Conservation (phyloP, 2,113 vertebrate genomes). For the Atractosteus spatula region DNA sequence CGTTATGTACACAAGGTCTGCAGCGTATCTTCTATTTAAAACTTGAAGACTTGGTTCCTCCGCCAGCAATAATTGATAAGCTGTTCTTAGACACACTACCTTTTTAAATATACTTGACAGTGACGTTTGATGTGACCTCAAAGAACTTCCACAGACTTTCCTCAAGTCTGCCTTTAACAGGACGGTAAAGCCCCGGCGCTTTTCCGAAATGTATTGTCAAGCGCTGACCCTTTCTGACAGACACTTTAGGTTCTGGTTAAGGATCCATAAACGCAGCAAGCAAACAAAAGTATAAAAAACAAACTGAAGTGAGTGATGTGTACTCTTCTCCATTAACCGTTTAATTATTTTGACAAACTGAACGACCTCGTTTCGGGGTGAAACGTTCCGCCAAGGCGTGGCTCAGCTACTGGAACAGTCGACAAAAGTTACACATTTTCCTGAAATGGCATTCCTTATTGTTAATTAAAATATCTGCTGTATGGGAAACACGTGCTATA, state of each 20-base stretch:
- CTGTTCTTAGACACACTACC: slow-evolving; percentile 97
- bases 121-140: slow-evolving; percentile 47
- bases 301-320: slow-evolving; percentile 46
- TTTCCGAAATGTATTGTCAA: slow-evolving; percentile 52
- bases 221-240: slow-evolving; percentile 57
- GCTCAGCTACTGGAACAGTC: slow-evolving; percentile 46
- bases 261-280: slow-evolving; percentile 58
- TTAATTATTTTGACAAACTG: slow-evolving; percentile 57
- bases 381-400: slow-evolving; percentile 46
- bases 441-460: slow-evolving; percentile 58
- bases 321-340: slow-evolving; percentile 63
- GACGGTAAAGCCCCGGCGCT: slow-evolving; percentile 37
- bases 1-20: slow-evolving; percentile 96
- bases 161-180: slow-evolving; percentile 40
- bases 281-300: slow-evolving; percentile 21
- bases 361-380: slow-evolving; percentile 51
- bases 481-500: slow-evolving; percentile 75
- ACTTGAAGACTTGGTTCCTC: slow-evolving; percentile 96
- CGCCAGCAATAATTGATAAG: slow-evolving; percentile 99
- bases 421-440: slow-evolving; percentile 53
- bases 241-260: slow-evolving; percentile 61
- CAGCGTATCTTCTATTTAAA: slow-evolving; percentile 99
- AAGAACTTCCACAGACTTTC: slow-evolving; percentile 64
- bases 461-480: slow-evolving; percentile 75
- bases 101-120: slow-evolving; percentile 70